Base-by-base conservation (phyloP, 2,888 invertebrate genomes). In the Caenorhabditis macrosperma region DNA sequence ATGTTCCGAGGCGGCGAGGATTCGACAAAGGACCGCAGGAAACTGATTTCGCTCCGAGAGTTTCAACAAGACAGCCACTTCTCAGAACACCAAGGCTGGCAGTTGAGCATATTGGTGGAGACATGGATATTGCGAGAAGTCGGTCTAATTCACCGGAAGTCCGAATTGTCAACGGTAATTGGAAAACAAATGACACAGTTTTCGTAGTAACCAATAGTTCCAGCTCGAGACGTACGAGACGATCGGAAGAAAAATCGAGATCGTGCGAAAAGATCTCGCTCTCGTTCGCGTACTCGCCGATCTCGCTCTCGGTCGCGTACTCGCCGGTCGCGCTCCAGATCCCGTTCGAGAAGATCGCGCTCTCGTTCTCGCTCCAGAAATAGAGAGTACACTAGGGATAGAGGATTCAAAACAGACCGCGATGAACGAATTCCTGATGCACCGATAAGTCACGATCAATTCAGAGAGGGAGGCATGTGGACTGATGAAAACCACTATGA, bases 101-200 rank as follows among this genome's bases (percentile, higher is more conserved):
- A 1, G 50, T 64, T 1, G 77, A 77, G 17, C 63, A 50, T 9
- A 22, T 77, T 6, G 77, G 77, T 1, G 77, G 77, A 15, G 77
- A 77, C 22, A 77, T 77, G 77, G 77, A 77, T 15, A 77, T 77
- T 5, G 26, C 69, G 35, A 57, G 77, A 52, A 69, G 69, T n/a
- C 22, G 69, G n/a, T 77, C 77, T 20, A 9, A 38, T 12, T 63
- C 63, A 1, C 71, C 71, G n/a, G 71, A 60, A 30, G 17, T 30
- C 12, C 38, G 30, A 28, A 1, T 69, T 7, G 35, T 72, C 15
- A 72, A 46, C 12, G 63, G 71, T 71, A 33, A 52, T 12, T 12
- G 6, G 5, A 48, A 44, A 41, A 33, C n/a, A n/a, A n/a, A n/a
- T n/a, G n/a, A n/a, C n/a, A n/a, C n/a, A n/a, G n/a, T n/a, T n/a